Conservation (phyloP, 2,888 invertebrate genomes). For the Heliconius charithonia region DNA sequence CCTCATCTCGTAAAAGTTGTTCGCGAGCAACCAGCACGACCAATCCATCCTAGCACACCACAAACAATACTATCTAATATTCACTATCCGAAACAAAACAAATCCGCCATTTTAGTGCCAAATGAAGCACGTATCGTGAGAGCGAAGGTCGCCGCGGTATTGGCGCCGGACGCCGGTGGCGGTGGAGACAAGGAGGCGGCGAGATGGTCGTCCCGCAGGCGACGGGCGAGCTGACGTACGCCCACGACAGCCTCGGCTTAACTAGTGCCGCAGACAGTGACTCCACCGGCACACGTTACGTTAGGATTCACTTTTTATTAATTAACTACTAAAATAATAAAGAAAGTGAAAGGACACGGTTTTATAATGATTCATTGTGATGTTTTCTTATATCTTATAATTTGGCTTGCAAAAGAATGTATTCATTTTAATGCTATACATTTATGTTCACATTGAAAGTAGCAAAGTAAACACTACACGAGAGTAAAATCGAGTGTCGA, state of each 20-base stretch:
- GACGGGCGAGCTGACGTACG: background rate
- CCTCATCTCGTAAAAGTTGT: constrained; percentile 30
- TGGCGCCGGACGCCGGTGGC: constrained; percentile 26
- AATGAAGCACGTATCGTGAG: constrained; percentile 22
- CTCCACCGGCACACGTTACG: background rate
- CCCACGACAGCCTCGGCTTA: background rate
- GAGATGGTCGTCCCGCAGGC: constrained; percentile 14
- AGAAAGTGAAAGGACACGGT: background rate
- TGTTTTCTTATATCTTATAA: background rate
- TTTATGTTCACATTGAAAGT: background rate
- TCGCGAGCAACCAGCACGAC: constrained; percentile 17
- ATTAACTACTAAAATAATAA: background rate
- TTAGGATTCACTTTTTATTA: constrained; percentile 9
- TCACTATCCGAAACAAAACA: constrained; percentile 22
- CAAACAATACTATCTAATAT: background rate
- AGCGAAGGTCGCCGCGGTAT: constrained; percentile 37
- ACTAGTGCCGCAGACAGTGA: constrained; percentile 15
- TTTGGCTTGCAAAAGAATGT: background rate
- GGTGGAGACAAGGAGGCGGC: constrained; percentile 22
- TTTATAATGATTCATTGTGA: background rate
- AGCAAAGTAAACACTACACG: background rate
- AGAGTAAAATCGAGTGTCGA: constrained; percentile 1
- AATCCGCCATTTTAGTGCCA: background rate
- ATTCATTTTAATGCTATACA: background rate
- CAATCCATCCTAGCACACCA: constrained; percentile 19